Conservation (phyloP, 1,140 invertebrate genomes). For the Ceratoteleas bidentatus region DNA sequence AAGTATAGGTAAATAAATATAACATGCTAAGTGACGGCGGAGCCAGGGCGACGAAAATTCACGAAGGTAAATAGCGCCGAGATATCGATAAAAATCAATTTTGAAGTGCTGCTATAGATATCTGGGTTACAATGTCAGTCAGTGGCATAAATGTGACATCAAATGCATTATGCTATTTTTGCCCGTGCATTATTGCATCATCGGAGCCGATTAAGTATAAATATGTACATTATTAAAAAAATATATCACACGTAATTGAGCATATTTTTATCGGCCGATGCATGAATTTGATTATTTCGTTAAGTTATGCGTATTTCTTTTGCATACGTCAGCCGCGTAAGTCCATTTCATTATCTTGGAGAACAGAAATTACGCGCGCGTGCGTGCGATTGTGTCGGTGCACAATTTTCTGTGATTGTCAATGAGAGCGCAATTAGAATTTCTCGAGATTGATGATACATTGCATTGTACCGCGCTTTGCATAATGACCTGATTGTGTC, state of each 20-base stretch:
- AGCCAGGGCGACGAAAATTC: no score
- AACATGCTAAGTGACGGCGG: no score
- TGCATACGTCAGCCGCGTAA: constrained; percentile 22
- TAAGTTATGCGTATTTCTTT: constrained; percentile 41
- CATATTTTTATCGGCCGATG: constrained; percentile 35
- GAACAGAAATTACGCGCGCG: constrained; percentile 24
- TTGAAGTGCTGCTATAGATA: constrained; percentile 37
- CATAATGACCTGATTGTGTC: constrained; percentile 55
- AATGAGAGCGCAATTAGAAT: constrained; percentile 50
- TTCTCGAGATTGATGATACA: constrained; percentile 55
- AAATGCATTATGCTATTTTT: constrained; percentile 56
- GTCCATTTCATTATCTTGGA: constrained; percentile 34
- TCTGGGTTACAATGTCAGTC: constrained; percentile 52
- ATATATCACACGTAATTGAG: constrained; percentile 25
- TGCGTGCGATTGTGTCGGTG: constrained; percentile 12
- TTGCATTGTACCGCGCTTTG: constrained; percentile 26
- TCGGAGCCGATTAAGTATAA: constrained; percentile 41
- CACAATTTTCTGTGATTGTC: constrained; percentile 33
- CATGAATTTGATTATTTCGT: constrained; percentile 58
- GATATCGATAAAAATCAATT: constrained; percentile 50
- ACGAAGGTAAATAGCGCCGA: neutral
- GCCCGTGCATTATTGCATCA: constrained; percentile 50
- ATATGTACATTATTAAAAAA: constrained; percentile 55
- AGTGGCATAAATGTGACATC: constrained; percentile 58
- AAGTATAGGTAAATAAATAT: no score